Conservation (phyloP, 2,888 invertebrate species). For the Aleiodes alternator region DNA sequence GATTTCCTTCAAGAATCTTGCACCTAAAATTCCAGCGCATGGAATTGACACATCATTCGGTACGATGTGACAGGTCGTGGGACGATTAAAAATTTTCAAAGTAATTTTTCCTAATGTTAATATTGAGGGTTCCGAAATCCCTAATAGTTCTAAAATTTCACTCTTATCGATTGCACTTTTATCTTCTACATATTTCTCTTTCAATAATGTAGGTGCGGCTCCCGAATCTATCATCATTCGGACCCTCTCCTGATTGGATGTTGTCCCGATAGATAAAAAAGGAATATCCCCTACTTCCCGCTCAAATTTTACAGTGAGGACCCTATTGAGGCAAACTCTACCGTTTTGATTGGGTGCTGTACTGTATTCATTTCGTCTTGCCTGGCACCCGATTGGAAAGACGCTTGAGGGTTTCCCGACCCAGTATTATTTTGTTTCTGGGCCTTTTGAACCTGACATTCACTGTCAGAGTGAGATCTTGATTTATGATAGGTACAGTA, state of each 20-base stretch:
- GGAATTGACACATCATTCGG: slow-evolving; percentile 8
- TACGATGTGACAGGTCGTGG: neutral
- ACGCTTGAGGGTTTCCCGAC: neutral
- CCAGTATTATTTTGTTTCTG: neutral
- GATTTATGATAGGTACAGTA: neutral
- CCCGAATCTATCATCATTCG: slow-evolving; percentile 8
- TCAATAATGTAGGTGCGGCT: slow-evolving; percentile 1
- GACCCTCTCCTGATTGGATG: neutral
- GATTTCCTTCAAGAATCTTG: neutral
- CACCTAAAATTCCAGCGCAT: slow-evolving; percentile 7
- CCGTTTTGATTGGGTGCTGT: slow-evolving; percentile 3
- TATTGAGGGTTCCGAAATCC: neutral
- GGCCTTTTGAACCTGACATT: neutral
- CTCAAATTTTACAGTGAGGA: neutral
- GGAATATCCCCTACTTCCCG: slow-evolving; percentile 6
- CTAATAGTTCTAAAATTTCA: slow-evolving; percentile 6
- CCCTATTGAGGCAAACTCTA: neutral
- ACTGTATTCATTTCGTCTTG: neutral
- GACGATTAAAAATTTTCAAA: neutral
- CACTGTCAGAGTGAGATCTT: neutral
- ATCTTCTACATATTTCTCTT: slow-evolving; percentile 15
- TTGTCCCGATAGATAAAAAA: neutral
- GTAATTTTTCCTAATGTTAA: too few relatives aligned
- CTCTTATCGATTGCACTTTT: neutral
- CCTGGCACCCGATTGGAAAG: slow-evolving; percentile 10